phyloP scores from a whole-genome alignment of 2,113 vertebrate genomes.

The Plecturocebus donacophilus region DNA sequence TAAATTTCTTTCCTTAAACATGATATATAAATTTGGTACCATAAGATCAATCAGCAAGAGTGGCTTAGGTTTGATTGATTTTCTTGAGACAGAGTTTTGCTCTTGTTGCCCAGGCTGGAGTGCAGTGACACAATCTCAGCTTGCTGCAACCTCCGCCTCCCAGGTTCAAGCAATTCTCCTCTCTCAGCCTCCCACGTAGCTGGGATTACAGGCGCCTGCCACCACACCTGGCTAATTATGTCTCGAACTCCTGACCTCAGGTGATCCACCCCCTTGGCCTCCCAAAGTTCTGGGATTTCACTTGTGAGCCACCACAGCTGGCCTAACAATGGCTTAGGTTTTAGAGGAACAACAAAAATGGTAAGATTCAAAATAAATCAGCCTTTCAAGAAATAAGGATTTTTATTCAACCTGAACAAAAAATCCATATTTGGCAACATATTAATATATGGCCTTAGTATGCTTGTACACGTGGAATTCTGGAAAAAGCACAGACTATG shows the following conservation, averaged over 20 bases:
- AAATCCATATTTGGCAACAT: background rate
- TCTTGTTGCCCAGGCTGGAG: no score
- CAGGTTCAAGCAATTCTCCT: no score
- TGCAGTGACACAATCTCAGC: no score
- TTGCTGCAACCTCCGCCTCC: no score
- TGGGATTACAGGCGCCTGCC: no score
- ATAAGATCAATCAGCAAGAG: background rate
- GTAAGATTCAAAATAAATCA: slow-evolving; percentile 24
- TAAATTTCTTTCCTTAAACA: background rate
- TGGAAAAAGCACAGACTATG: background rate
- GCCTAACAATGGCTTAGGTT: background rate
- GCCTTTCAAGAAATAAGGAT: background rate
- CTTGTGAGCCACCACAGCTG: no score
- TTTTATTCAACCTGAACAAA: background rate
- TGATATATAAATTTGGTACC: background rate
- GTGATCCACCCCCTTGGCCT: no score
- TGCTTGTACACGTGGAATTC: background rate
- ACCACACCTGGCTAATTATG: no score
- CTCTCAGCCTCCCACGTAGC: no score
- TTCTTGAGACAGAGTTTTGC: no score
- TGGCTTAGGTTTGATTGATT: background rate
- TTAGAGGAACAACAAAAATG: slow-evolving; percentile 3
- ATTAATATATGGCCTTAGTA: background rate
- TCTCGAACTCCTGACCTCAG: no score
- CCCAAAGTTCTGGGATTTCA: no score